Evolutionary conservation across 2,888 invertebrate species (phyloP), one percentile per base, ranked within the genome.

Genomic region (Apamea epomidion): DNA sequence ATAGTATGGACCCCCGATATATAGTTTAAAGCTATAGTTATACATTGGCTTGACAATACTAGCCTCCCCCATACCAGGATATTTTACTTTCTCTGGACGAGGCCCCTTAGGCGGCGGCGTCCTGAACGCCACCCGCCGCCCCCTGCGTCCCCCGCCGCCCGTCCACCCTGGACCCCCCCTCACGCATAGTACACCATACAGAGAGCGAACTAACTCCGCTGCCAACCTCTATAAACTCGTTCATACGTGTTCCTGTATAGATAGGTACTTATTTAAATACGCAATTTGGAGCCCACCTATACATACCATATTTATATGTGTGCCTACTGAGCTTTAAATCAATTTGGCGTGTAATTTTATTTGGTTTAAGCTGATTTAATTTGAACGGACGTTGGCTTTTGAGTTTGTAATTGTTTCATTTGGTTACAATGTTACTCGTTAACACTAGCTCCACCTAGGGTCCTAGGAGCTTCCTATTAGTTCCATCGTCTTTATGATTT

Each of bases 51-150:
- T 97, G 97, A 97, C 97, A 97, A 96, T 97, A 95, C 96, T 97
- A 96, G 96, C 96, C 96, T 94, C 96, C 97, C 96, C 94, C 96
- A 96, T 93, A 95, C 96, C 96, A 96, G 96, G 96, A 96, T 96
- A 96, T 96, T 97, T 96, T 96, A 96, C 96, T 97, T 97, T 97
- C 96, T 95, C 97, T 97, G 96, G 96, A 96, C 97, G 96, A 93
- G 94, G 92, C 95, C 96, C 96, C 95, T 95, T 91, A 94, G 95
- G 96, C 96, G 72, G 72, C 72, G 58, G 95, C 93, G 93, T 94
- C 92, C 93, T 92, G 93, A 91, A 89, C 92, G 88, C 94, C 94
- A 89, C 94, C 92, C 91, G 85, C 88, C 92, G 91, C 90, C 88
- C 89, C 89, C 89, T 86, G 89, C 88, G 89, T 89, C 88, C 85